phyloP scores from a whole-genome alignment of 92 coral and sea anemone genomes.

The Epizoanthus scotinus region DNA sequence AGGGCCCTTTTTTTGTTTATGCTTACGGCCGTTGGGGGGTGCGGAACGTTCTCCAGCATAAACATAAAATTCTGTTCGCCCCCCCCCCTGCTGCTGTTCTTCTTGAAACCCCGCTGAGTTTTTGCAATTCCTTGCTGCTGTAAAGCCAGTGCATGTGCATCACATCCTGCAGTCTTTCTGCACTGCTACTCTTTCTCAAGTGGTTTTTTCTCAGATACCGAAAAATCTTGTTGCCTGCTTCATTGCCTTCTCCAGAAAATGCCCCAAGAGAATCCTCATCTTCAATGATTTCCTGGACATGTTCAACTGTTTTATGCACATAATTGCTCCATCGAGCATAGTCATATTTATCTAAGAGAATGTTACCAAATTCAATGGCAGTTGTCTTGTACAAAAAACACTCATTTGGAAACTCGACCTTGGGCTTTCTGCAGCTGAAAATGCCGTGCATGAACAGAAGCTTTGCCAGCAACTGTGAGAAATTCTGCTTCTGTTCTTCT shows the following conservation, averaged over 20 bases:
- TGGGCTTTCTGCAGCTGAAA: too few relatives aligned
- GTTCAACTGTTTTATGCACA: conserved; percentile 45
- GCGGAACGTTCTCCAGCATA: too few relatives aligned
- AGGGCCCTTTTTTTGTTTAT: too few relatives aligned
- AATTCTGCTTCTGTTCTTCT: too few relatives aligned
- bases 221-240: conserved; percentile 48
- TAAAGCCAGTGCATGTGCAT: conserved; percentile 44
- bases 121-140: too few relatives aligned
- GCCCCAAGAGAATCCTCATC: conserved; percentile 35
- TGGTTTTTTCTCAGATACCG: conserved; percentile 45
- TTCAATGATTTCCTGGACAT: conserved; percentile 44
- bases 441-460: too few relatives aligned
- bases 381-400: background rate
- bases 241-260: conserved; percentile 50
- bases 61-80: too few relatives aligned
- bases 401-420: too few relatives aligned
- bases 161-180: conserved; percentile 34
- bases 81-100: too few relatives aligned
- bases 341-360: conserved; percentile 16
- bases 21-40: too few relatives aligned
- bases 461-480: too few relatives aligned
- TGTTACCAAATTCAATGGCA: conserved; percentile 40
- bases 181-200: conserved; percentile 36
- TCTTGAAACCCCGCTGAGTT: too few relatives aligned
- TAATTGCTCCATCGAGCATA: conserved; percentile 51